Percentiles rank a stretch among this genome's conserved stretches.
Evolutionary conservation across 2,888 invertebrate species (phyloP).

Genomic region (Pollenia angustigena): DNA sequence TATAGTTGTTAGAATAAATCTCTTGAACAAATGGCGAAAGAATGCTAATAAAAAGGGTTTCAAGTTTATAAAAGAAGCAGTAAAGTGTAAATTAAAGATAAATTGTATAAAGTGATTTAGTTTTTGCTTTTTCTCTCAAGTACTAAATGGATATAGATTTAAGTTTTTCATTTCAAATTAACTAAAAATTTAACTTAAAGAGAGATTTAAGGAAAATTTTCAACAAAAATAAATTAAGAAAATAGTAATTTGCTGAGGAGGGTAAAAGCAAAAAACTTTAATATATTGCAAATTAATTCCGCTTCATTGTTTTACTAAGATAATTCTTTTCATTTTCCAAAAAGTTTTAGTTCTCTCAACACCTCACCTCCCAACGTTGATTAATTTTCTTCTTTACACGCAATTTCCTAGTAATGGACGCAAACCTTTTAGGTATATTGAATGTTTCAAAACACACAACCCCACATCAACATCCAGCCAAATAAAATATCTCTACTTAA

Average conservation of each 20-base stretch:
- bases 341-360: no score
- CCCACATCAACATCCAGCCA: no score
- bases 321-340: no score
- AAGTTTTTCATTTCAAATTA: background rate
- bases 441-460: background rate
- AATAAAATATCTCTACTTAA: background rate
- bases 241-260: no score
- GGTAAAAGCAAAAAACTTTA: no score
- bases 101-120: constrained; percentile 21
- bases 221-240: background rate
- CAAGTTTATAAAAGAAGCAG: constrained; percentile 50
- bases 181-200: background rate
- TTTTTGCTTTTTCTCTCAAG: background rate
- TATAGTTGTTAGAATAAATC: constrained; percentile 25
- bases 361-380: no score
- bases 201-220: no score
- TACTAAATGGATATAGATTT: background rate
- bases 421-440: no score
- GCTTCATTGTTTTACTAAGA: no score
- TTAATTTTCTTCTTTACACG: no score
- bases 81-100: constrained; percentile 52
- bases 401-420: background rate
- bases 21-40: constrained; percentile 24
- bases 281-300: no score
- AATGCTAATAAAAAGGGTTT: constrained; percentile 43